Evolutionary conservation across 2,888 invertebrate genomes (phyloP), one percentile per base, ranked within the genome.

Genomic region (Tiliacea citrago): DNA sequence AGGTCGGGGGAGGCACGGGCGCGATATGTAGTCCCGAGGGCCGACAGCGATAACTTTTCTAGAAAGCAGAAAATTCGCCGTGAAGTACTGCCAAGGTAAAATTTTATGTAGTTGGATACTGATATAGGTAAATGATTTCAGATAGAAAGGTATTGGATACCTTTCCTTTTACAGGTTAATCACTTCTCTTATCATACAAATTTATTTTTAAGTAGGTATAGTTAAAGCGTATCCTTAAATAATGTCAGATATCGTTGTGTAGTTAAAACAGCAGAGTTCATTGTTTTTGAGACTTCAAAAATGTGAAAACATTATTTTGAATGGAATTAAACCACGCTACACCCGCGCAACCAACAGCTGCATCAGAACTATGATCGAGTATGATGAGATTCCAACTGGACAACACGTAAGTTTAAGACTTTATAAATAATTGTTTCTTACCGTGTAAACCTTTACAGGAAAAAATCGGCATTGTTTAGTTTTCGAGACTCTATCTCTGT

Each of bases 11-110:
- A 73, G 82, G 82, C 24, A 72, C 67, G 75, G 76, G 68, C 58
- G 84, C 86, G 87, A 88, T 87, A 88, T 88, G 86, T 84, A 83
- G 84, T 90, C 90, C 88, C 90, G 73, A 79, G 89, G 87, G 90
- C 81, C 79, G 80, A 84, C 81, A 86, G 71, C 88, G 86, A 89
- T 91, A 91, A 90, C 88, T 90, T 91, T 88, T 87, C 85, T 79
- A 86, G 79, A 86, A 86, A 87, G 86, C 85, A 87, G 84, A 88
- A 90, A 89, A 89, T 86, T 89, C 77, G 61, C 77, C 65, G 81
- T 80, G 69, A 83, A 78, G 81, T 83, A 86, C 79, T 75, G 75
- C 75, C 73, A 79, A 75, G 86, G 86, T 84, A 86, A 84, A 86
- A 74, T 88, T 88, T 86, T 88, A 86, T 84, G 81, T 83, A 80